Base-by-base conservation (phyloP, 2,797 vertebrate genomes). In the Micropoecilia bifurca region DNA sequence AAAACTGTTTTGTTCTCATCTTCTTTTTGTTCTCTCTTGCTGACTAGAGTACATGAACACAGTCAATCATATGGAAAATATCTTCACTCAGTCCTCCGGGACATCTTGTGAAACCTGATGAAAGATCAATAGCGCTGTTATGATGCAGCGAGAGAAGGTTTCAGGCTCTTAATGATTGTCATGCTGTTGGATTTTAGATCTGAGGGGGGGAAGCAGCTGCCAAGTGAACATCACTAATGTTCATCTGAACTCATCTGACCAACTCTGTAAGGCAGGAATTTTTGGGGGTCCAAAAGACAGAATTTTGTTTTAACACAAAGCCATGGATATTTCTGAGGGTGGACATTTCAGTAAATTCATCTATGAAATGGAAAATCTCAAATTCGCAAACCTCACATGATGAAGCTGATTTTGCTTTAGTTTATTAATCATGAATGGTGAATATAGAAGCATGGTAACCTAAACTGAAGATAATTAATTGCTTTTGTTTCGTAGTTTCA, bases 31-130 rank as follows among this genome's bases (percentile, higher is more conserved):
- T 78, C 53, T 48, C 20, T 78, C 47, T 36, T 45, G 48, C 74
- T 39, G 55, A 72, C 73, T 20, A 47, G 46, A 47, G 55, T 77
- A 66, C 79, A 72, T 48, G 33, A 73, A 72, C 71, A 75, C 73
- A 66, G 83, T 77, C 48, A 33, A 18, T 45, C 85, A 82, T 50
- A 78, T 33, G 71, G 10, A 82, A 46, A 82, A 84, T 55, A 63
- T 83, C 63, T 78, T 82, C 76, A 83, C 78, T 80, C 77, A 48
- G 73, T 88, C 85, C 88, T 87, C 77, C 73, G 85, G 89, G 87
- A 87, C 75, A 4, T 75, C 88, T 61, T 61, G 87, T 92, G 91
- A 93, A 94, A 95, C 87, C 87, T 48, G 90, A 94, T 92, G 81
- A 89, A 43, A 50, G 86, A 94, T 95, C 93, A 89, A 94, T 94